Percentiles rank a stretch among this genome's conserved stretches.
phyloP scores from a whole-genome alignment of 2,888 invertebrate genomes.

The Ditylenchus weischeri region DNA sequence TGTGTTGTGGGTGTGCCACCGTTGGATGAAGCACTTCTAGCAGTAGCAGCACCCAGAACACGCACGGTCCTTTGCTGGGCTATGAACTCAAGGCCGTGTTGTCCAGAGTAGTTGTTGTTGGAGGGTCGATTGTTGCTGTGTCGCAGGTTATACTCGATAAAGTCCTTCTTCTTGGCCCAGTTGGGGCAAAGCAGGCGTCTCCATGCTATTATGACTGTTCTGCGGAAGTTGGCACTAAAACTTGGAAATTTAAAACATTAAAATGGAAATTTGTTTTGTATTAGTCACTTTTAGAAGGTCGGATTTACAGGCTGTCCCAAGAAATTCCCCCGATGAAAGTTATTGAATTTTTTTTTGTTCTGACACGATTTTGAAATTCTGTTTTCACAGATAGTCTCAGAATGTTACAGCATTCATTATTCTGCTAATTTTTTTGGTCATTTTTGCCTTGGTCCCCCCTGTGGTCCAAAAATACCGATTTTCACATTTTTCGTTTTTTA shows the following conservation, averaged over 20 bases:
- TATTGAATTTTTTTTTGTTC: no score
- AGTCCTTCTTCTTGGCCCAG: slow-evolving; percentile 6
- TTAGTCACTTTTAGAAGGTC: background rate
- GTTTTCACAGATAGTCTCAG: no score
- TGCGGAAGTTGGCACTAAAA: slow-evolving; percentile 56
- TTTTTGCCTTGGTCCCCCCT: no score
- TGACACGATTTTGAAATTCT: no score
- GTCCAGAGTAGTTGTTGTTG: background rate
- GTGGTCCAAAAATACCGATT: no score
- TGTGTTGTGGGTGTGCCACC: background rate
- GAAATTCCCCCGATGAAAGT: no score
- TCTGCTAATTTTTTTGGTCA: no score
- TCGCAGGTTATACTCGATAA: background rate
- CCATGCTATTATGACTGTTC: slow-evolving; percentile 54
- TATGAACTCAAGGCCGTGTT: no score
- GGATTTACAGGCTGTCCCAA: no score
- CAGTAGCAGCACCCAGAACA: background rate
- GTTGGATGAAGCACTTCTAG: background rate
- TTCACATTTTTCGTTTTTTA: no score
- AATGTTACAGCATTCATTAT: no score
- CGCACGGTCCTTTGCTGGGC: no score
- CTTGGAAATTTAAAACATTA: background rate
- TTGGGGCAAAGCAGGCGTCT: slow-evolving; percentile 37
- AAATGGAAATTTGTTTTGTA: background rate
- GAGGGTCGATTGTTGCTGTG: slow-evolving; percentile 1